A percentile compares a stretch with the other conserved stretches of the same genome.
phyloP scores from a whole-genome alignment of 1,140 invertebrate species.

The Protaetia brevitarsis region DNA sequence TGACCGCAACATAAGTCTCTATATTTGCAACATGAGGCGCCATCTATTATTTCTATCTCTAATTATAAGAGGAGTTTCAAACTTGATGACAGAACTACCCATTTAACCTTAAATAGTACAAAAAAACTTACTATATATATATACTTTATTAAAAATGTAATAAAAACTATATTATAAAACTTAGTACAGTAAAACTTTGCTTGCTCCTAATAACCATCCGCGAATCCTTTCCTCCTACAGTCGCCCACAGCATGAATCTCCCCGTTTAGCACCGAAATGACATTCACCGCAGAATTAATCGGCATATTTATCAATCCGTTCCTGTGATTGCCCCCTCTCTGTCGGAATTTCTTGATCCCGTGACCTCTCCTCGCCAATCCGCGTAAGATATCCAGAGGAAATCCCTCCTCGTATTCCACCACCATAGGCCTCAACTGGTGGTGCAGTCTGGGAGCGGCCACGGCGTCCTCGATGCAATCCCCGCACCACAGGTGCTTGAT shows the following conservation, averaged over 20 bases:
- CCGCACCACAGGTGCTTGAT: conserved; percentile 20
- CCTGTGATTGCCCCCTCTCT: background rate
- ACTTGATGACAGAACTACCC: too few species aligned
- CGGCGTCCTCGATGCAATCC: conserved; percentile 1
- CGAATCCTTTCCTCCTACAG: background rate
- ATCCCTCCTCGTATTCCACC: conserved; percentile 1
- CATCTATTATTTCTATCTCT: too few species aligned
- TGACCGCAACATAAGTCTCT: too few species aligned
- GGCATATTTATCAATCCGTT: background rate
- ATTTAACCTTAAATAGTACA: too few species aligned
- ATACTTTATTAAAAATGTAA: too few species aligned
- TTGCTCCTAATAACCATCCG: too few species aligned
- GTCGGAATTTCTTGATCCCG: background rate
- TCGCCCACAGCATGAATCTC: conserved; percentile 16
- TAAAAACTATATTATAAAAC: too few species aligned
- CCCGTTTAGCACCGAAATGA: background rate
- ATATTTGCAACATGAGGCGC: too few species aligned
- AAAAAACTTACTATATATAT: too few species aligned
- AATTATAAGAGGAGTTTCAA: too few species aligned
- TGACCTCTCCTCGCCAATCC: background rate
- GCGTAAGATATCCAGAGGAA: conserved; percentile 1
- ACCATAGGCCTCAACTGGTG: conserved; percentile 17
- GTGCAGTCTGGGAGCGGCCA: conserved; percentile 1
- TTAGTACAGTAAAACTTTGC: too few species aligned
- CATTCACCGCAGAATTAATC: conserved; percentile 18